Evolutionary conservation across 2,797 vertebrate species (phyloP), one percentile per base, ranked within the genome.

Genomic region (Pipistrellus kuhlii): DNA sequence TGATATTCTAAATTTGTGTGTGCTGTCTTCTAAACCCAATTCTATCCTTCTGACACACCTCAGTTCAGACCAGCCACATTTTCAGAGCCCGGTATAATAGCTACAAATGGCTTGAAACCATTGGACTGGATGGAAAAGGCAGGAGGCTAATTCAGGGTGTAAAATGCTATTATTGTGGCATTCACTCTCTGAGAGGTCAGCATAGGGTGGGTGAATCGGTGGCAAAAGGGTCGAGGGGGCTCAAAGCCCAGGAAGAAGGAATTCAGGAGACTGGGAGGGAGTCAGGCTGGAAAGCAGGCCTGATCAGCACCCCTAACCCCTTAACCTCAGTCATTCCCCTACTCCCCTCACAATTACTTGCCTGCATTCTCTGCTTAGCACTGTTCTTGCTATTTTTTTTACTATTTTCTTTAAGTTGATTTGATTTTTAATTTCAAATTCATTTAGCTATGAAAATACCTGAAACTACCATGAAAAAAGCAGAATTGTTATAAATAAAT

Each of bases 401-500:
- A 89, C 12, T 38, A 11, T 66, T 85, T 88, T 91, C 15, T 91
- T 57, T 77, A 83, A 76, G 53, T 48, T 51, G 35, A 62, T 85
- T 92, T 48, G 57, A 18, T 68, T 83, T 73, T 82, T 44, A 69
- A 78, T 48, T 20, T 30, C 48, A 35, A 91, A 46, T 85, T 80
- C 9, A 38, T 59, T 85, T 48, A 64, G 15, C 20, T 48, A 25
- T n/a, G 32, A 17, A 53, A 82, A 12, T 71, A 92, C 84, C 30
- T 82, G 85, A 69, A 46, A 48, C 30, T 85, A 3, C 27, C 77
- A 57, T 77, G 91, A 88, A 62, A 64, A 66, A 89, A 73, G 41
- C 38, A n/a, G 68, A 55, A 73, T 57, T 69, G 15, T 82, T 94
- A 51, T 51, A 93, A 84, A 80, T 86, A 89, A 44, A 89, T 94